Conservation (phyloP, 2,888 invertebrate genomes). For the Apodemia zela region DNA sequence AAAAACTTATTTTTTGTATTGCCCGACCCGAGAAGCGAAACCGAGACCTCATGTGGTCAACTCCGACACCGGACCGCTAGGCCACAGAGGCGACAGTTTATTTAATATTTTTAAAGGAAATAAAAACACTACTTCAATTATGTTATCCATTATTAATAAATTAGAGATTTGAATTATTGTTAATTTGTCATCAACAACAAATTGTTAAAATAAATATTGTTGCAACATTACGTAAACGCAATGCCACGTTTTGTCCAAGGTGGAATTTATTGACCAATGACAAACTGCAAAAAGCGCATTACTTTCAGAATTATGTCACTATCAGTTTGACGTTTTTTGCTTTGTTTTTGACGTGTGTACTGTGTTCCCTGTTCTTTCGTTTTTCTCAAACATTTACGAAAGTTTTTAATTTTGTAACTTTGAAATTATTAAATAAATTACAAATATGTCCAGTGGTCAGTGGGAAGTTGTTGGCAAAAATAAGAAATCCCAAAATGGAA, state of each 20-base stretch:
- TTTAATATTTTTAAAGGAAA: too few relatives aligned
- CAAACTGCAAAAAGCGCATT: conserved; percentile 36
- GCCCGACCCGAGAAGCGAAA: too few relatives aligned
- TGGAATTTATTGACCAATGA: conserved; percentile 66
- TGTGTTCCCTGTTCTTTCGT: conserved; percentile 35
- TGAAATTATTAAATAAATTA: conserved; percentile 33
- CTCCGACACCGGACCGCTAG: too few relatives aligned
- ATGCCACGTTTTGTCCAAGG: conserved; percentile 72
- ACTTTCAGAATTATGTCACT: conserved; percentile 34
- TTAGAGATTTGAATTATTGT: not conserved
- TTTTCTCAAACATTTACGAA: conserved; percentile 64
- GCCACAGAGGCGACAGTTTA: too few relatives aligned
- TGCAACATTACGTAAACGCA: conserved; percentile 23
- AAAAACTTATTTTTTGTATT: too few relatives aligned
- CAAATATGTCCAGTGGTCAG: conserved; percentile 77
- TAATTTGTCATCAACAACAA: not conserved
- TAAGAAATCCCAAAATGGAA: conserved; percentile 80
- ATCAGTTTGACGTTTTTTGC: conserved; percentile 48
- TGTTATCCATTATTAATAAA: too few relatives aligned
- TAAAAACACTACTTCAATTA: too few relatives aligned
- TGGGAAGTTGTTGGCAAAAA: conserved; percentile 87
- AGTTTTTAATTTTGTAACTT: conserved; percentile 40
- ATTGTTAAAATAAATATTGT: not conserved
- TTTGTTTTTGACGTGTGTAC: conserved; percentile 72
- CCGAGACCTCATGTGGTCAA: too few relatives aligned